Conservation (phyloP, 1,140 invertebrate genomes). For the Ips nitidus region DNA sequence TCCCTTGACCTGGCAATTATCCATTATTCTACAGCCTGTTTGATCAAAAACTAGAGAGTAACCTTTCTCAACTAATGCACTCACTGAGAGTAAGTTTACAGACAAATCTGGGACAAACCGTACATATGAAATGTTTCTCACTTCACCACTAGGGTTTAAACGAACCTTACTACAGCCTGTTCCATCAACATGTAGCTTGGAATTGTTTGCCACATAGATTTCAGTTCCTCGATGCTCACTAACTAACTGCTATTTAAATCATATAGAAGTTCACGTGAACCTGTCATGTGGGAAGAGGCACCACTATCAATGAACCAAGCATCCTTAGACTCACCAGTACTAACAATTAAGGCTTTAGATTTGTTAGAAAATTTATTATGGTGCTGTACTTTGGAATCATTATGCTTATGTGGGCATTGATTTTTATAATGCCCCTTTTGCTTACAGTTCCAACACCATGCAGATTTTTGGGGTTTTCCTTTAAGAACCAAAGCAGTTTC, state of each 20-base stretch:
- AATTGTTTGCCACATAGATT: slow-evolving; percentile 27
- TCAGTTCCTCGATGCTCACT: too few species aligned
- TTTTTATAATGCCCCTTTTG: slow-evolving; percentile 38
- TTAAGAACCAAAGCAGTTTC: slow-evolving; percentile 22
- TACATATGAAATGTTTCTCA: slow-evolving; percentile 24
- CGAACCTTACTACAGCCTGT: slow-evolving; percentile 22
- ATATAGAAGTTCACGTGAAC: not conserved
- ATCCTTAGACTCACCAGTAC: slow-evolving; percentile 1
- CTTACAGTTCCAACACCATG: slow-evolving; percentile 20
- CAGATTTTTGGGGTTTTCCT: slow-evolving; percentile 20
- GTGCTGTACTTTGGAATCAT: too few species aligned
- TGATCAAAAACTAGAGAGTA: slow-evolving; percentile 25
- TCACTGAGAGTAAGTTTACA: slow-evolving; percentile 36
- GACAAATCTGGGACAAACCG: slow-evolving; percentile 32
- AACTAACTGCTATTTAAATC: too few species aligned
- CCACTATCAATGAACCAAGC: slow-evolving; percentile 40
- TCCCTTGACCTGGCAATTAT: slow-evolving; percentile 28
- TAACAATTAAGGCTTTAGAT: slow-evolving; percentile 15
- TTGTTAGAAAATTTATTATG: slow-evolving; percentile 10
- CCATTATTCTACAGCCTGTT: slow-evolving; percentile 21
- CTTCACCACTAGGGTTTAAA: slow-evolving; percentile 12
- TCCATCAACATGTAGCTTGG: slow-evolving; percentile 15
- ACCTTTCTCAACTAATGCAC: slow-evolving; percentile 29
- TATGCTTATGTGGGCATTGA: slow-evolving; percentile 23
- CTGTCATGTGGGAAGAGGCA: slow-evolving; percentile 16